Evolutionary conservation across 2,797 vertebrate genomes (phyloP), one percentile per base, ranked within the genome.

Genomic region (Cossypha heuglini): DNA sequence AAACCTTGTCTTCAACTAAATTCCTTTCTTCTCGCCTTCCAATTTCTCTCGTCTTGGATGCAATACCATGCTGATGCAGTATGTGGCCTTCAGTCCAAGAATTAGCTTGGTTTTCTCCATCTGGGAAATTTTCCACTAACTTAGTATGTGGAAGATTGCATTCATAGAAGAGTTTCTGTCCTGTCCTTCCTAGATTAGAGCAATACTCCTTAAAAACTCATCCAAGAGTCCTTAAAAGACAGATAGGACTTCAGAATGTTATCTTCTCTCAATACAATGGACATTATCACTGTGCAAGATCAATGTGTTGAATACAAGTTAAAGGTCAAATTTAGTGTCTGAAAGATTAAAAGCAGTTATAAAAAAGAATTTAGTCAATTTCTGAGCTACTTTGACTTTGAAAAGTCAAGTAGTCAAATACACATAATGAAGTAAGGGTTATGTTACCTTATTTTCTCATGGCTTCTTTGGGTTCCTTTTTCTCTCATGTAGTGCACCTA

Each of bases 241-340:
- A 37, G 24, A 20, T 1, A 1, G 16, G 25, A 49, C 13, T 74
- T 62, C 1, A 33, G 20, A 13, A 35, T 48, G 77, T 62, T 15
- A 1, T 49, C 63, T 67, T 71, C 12, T 69, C 68, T 55, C 51
- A 18, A 11, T 13, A 17, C 0, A 0, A 24, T 42, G 37, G 19
- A 29, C 3, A 12, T 63, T 72, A 21, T 63, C 7, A 28, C 9
- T 51, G 1, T 46, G 20, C 38, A 72, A 77, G 12, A 61, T 81
- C 31, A 83, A 38, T 12, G 5, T 17, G 6, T 26, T 79, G 35
- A 61, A 77, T 71, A 33, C 26, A 86, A 77, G 52, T 86, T 46
- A 61, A 83, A 86, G 35, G 38, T 33, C 22, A 87, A 35, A 38
- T 76, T 88, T 46, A 35, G 11, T 43, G 31, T n/a, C 43, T 58